A percentile compares a stretch with the other conserved stretches of the same genome.
Conservation (phyloP, 2,888 invertebrate genomes). For the Callimorpha dominula region DNA sequence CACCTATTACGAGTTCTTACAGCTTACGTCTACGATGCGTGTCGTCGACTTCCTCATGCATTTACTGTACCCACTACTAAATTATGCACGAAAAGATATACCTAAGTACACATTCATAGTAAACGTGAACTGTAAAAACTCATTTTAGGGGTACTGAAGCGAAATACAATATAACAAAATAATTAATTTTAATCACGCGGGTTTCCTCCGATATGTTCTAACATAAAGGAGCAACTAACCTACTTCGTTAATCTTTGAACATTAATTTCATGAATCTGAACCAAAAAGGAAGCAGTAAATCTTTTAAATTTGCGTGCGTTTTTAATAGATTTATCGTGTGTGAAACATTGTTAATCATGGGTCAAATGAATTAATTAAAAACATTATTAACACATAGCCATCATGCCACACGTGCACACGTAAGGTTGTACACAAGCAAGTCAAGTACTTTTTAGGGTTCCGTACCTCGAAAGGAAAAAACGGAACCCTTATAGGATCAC, state of each 20-base stretch:
- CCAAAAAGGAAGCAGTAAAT: background rate
- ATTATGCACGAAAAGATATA: background rate
- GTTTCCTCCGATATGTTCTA: background rate
- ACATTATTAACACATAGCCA: background rate
- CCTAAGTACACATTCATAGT: background rate
- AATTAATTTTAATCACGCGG: background rate
- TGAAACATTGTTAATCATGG: background rate
- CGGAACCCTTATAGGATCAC: too few species aligned
- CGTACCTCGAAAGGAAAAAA: too few species aligned
- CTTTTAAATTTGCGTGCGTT: background rate
- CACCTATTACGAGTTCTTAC: background rate
- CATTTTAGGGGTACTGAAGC: background rate
- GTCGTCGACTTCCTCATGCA: background rate
- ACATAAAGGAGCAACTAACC: background rate
- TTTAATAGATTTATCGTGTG: background rate
- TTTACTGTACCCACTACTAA: background rate
- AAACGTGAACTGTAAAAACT: slow-evolving; percentile 21
- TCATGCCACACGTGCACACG: too few species aligned
- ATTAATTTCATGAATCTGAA: background rate
- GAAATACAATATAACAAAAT: background rate
- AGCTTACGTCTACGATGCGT: background rate
- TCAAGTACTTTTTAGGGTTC: too few species aligned
- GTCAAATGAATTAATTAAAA: background rate
- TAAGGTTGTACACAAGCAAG: too few species aligned
- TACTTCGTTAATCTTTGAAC: background rate